These are phyloP conservation scores for Ichneumoninae sp. DNA, from an alignment of 2,888 invertebrate species.

Conservation along the genomic window DNA sequence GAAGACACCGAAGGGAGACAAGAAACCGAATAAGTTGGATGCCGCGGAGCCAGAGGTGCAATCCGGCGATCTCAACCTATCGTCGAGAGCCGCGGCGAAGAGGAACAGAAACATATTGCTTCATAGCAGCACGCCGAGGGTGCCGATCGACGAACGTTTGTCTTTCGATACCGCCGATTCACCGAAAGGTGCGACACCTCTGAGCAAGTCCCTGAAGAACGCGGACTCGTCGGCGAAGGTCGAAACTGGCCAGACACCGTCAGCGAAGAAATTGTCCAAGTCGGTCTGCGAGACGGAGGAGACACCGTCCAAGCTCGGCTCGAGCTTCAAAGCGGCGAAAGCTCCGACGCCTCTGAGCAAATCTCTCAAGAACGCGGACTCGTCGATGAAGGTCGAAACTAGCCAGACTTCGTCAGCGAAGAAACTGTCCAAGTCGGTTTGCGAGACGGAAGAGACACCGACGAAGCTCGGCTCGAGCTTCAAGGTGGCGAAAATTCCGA, in stretches of 20 bases:
- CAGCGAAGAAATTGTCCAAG: constrained; percentile 27
- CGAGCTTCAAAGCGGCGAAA: constrained; percentile 40
- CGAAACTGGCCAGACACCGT: neutral
- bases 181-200: neutral
- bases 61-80: neutral
- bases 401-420: neutral
- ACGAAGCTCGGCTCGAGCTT: constrained; percentile 34
- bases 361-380: neutral
- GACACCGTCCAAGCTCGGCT: constrained; percentile 20
- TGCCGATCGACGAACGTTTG: neutral
- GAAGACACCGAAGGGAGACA: constrained; percentile 17
- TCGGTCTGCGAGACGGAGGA: neutral
- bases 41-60: neutral
- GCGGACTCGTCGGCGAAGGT: constrained; percentile 13
- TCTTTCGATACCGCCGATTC: constrained; percentile 26
- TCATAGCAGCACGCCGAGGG: constrained; percentile 60
- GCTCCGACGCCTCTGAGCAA: neutral
- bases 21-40: constrained; percentile 11
- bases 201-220: neutral
- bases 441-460: constrained; percentile 11
- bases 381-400: constrained; percentile 5
- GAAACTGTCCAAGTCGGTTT: constrained; percentile 24
- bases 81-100: constrained; percentile 19
- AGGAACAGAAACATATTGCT: constrained; percentile 31
- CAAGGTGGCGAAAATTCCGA: constrained; percentile 29